Evolutionary conservation across 1,140 invertebrate genomes (phyloP), one percentile per base, ranked within the genome.

Genomic region (Thrips palmi): DNA sequence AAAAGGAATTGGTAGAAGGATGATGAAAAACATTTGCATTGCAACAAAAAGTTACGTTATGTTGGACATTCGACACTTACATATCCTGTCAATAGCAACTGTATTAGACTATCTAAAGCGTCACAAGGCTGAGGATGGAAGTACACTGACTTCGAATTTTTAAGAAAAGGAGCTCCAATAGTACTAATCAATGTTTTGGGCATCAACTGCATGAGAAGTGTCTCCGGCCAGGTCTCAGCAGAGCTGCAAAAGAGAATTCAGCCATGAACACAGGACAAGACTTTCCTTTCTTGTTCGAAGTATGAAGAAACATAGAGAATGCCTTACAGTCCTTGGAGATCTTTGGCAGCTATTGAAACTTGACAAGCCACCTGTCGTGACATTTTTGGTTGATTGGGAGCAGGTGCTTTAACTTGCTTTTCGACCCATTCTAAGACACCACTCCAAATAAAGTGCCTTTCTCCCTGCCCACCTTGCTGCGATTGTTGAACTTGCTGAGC

Each of bases 371-470:
- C 71, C 43, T 77, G 74, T 47, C 82, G 70, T 2, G 78, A 77
- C 39, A 83, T 70, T 58, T 88, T 88, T 47, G 76, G 72, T 37
- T 66, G 67, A 50, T 77, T 73, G 2, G 64, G 60, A 5, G 70
- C 63, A 34, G 68, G 67, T 8, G 22, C 30, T 47, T 77, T 79
- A 22, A 68, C 65, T n/a, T n/a, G n/a, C 54, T 91, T 92, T 50
- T 93, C 88, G 45, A 85, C 76, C 82, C 86, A 93, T 57, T 93
- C 87, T 2, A 93, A 55, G 0, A 80, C 59, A 7, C 88, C 88
- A 47, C 72, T 71, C 85, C 85, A 89, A 51, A 91, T 85, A 27
- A 68, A 74, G 14, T 68, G 70, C 27, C 77, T n/a, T n/a, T n/a
- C n/a, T n/a, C n/a, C n/a, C n/a, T n/a, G n/a, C n/a, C n/a, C n/a